Conservation (phyloP, 2,888 invertebrate species). For the Thymelicus sylvestris region DNA sequence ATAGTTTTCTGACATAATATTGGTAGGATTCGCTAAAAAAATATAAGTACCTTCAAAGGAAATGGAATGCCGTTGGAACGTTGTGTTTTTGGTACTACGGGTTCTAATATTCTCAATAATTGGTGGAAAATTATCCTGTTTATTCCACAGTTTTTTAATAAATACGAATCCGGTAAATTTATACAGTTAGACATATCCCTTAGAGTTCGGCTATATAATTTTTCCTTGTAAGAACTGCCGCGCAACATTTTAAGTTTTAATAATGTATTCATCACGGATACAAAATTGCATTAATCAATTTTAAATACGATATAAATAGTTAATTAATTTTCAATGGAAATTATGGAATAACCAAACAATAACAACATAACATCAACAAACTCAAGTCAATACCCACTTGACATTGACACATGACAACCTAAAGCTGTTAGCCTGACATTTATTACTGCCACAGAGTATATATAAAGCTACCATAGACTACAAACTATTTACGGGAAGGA, state of each 20-base stretch:
- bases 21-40: background rate
- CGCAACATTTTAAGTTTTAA: conserved; percentile 59
- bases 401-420: too few species aligned
- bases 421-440: too few species aligned
- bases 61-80: conserved; percentile 67
- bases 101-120: conserved; percentile 58
- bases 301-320: too few species aligned
- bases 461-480: too few species aligned
- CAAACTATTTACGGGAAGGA: too few species aligned
- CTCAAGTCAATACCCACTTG: too few species aligned
- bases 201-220: conserved; percentile 51
- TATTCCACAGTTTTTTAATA: conserved; percentile 59
- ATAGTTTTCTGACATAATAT: too few species aligned
- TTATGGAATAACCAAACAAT: too few species aligned
- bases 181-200: conserved; percentile 56
- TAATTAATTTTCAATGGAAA: too few species aligned
- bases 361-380: too few species aligned
- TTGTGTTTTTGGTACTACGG: conserved; percentile 62
- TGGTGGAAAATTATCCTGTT: conserved; percentile 57
- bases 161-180: conserved; percentile 59
- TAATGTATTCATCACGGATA: conserved; percentile 53
- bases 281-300: background rate
- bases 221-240: conserved; percentile 57
- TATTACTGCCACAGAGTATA: too few species aligned
- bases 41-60: conserved; percentile 56